Conservation (phyloP, 2,113 vertebrate species). For the Sminthopsis crassicaudata region DNA sequence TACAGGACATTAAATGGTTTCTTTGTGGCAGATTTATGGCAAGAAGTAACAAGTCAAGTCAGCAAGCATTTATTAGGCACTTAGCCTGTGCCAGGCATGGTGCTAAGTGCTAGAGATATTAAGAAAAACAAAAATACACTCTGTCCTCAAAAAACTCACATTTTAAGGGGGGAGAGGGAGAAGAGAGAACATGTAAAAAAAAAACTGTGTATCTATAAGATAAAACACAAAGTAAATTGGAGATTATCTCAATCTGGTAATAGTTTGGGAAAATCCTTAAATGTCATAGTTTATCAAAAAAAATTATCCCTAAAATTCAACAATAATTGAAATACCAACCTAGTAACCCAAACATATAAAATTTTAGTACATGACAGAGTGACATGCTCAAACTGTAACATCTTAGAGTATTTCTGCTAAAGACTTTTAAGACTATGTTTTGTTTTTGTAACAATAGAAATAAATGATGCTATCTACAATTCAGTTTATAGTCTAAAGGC, state of each 20-base stretch:
- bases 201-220: neutral
- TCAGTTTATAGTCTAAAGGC: neutral
- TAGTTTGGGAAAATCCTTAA: neutral
- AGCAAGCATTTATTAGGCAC: neutral
- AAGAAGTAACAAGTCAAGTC: neutral
- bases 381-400: neutral
- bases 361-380: neutral
- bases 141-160: neutral
- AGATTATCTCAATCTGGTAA: neutral
- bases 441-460: neutral
- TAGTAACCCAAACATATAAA: neutral
- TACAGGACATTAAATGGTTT: neutral
- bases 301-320: neutral
- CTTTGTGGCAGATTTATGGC: neutral
- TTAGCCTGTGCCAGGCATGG: neutral
- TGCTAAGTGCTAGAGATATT: neutral
- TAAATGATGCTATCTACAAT: neutral
- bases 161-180: neutral
- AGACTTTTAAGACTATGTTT: neutral
- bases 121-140: neutral
- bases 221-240: neutral
- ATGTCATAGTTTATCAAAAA: neutral
- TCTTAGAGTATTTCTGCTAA: neutral
- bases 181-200: neutral
- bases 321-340: neutral